Evolutionary conservation across 2,797 vertebrate species (phyloP).

Genomic region (Pampus argenteus): DNA sequence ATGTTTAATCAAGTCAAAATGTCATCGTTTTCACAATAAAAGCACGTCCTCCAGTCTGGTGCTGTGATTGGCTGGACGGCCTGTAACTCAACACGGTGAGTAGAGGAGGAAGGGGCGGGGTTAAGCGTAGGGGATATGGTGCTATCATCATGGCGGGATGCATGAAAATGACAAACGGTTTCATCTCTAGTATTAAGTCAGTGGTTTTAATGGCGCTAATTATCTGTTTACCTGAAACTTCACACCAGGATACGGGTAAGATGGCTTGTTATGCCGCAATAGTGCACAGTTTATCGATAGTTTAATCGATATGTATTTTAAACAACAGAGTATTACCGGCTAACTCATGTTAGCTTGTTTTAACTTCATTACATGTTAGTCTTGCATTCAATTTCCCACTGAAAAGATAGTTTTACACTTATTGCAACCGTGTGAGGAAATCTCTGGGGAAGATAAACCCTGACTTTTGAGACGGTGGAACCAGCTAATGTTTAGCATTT

Average conservation of each 20-base stretch:
- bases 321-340: constrained; percentile 17
- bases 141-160: constrained; percentile 80
- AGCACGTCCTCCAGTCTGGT: too few species aligned
- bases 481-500: too few species aligned
- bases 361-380: not conserved
- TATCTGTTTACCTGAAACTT: constrained; percentile 30
- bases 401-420: too few species aligned
- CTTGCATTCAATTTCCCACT: too few species aligned
- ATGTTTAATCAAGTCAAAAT: too few species aligned
- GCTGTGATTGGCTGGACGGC: constrained; percentile 61
- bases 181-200: not conserved
- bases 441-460: too few species aligned
- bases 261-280: not conserved
- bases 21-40: too few species aligned
- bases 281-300: not conserved
- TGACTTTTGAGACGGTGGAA: too few species aligned
- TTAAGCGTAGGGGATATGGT: not conserved
- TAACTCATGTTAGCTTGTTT: constrained; percentile 66
- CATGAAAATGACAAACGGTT: constrained; percentile 70
- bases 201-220: constrained; percentile 50
- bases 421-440: too few species aligned
- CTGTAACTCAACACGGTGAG: constrained; percentile 22
- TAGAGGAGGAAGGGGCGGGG: constrained; percentile 46
- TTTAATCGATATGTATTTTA: not conserved
- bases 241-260: constrained; percentile 65